Evolutionary conservation across 2,797 vertebrate genomes (phyloP).

Genomic region (Phataginus tricuspis): DNA sequence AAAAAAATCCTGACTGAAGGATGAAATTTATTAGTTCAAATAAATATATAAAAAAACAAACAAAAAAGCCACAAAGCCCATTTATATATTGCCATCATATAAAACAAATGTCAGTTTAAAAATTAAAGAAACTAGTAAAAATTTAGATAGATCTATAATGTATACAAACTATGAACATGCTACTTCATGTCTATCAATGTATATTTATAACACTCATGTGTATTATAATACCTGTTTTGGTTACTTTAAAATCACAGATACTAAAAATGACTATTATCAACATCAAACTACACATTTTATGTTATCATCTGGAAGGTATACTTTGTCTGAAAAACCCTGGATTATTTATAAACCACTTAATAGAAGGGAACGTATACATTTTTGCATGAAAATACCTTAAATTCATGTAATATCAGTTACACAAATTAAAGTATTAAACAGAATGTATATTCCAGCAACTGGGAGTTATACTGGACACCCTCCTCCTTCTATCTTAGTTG

Average conservation of each 20-base stretch:
- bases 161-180: neutral
- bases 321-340: neutral
- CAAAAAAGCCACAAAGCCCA: neutral
- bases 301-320: neutral
- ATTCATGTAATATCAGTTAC: neutral
- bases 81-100: slow-evolving; percentile 10
- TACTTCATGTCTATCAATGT: neutral
- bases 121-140: neutral
- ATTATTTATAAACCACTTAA: slow-evolving; percentile 45
- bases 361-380: neutral
- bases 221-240: neutral
- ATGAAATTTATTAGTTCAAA: slow-evolving; percentile 14
- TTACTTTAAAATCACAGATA: slow-evolving; percentile 24
- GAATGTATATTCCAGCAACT: neutral
- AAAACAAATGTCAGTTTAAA: slow-evolving; percentile 58
- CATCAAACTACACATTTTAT: neutral
- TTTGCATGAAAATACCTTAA: slow-evolving; percentile 52
- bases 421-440: slow-evolving; percentile 23
- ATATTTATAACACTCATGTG: neutral
- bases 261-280: slow-evolving; percentile 18
- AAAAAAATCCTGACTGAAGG: slow-evolving; percentile 9
- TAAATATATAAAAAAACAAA: slow-evolving; percentile 6
- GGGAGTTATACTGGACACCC: neutral
- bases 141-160: neutral
- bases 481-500: neutral